Conservation (phyloP, 1,140 invertebrate genomes). For the Orchesella cincta region DNA sequence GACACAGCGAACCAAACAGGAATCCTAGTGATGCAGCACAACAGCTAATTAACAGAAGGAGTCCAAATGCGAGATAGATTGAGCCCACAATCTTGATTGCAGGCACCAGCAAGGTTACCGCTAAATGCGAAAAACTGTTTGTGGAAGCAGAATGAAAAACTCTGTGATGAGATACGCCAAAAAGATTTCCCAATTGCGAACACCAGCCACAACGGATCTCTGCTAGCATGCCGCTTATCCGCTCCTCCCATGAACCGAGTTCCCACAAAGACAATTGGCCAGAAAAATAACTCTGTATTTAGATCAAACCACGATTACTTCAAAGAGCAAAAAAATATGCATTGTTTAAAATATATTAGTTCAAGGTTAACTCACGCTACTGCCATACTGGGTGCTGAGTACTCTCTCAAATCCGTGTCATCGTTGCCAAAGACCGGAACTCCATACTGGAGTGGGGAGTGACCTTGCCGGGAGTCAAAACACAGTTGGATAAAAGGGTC, state of each 20-base stretch:
- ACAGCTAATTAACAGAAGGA: conserved; percentile 27
- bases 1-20: background rate
- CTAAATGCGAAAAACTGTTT: conserved; percentile 75
- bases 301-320: background rate
- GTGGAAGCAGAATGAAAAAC: conserved; percentile 89
- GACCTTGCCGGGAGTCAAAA: background rate
- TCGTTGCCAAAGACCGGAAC: background rate
- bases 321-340: background rate
- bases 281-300: background rate
- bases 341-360: background rate
- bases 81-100: conserved; percentile 36
- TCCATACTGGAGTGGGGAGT: background rate
- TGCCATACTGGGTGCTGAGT: background rate
- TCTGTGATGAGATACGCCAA: conserved; percentile 88
- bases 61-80: background rate
- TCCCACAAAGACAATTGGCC: background rate
- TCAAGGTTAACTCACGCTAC: background rate
- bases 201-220: conserved; percentile 52
- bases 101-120: conserved; percentile 55
- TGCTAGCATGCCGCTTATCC: background rate
- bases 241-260: background rate
- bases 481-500: background rate
- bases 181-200: conserved; percentile 77
- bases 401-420: background rate
- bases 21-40: conserved; percentile 31